A percentile compares a stretch with the other conserved stretches of the same genome.
These are phyloP conservation scores for Choloepus hoffmanni DNA, from an alignment of 2,113 vertebrate species.

Conservation along the genomic window DNA sequence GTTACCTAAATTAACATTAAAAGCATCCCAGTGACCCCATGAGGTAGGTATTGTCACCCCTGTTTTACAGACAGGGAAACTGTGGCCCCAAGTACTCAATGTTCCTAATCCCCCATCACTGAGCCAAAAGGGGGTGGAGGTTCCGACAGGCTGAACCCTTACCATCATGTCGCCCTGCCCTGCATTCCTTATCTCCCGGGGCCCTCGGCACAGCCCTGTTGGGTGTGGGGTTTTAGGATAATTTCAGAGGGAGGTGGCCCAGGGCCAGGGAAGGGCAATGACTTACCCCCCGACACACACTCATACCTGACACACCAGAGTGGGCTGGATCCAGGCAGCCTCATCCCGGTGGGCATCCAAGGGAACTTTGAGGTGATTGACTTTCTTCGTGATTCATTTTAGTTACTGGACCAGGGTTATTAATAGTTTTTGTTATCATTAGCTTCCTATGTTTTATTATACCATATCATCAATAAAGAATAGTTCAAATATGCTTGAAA, in stretches of 20 bases:
- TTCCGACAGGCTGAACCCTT: accelerated
- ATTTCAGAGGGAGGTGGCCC: background rate
- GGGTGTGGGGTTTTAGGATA: accelerated
- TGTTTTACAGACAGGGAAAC: background rate
- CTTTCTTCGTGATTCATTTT: background rate
- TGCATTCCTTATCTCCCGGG: accelerated
- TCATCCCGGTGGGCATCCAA: accelerated
- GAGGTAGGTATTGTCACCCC: background rate
- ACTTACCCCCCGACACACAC: too few relatives aligned
- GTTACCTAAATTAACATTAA: background rate
- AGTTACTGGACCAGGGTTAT: background rate
- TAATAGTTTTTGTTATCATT: background rate
- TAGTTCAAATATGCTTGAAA: background rate
- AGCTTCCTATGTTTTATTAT: background rate
- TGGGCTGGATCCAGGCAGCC: accelerated
- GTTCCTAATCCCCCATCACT: background rate
- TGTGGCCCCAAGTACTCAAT: background rate
- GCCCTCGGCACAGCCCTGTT: accelerated
- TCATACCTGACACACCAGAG: accelerated
- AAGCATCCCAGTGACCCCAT: accelerated
- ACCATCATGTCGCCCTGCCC: accelerated
- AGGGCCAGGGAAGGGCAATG: background rate
- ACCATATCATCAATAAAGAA: too few relatives aligned
- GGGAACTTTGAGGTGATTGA: accelerated
- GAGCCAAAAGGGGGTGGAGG: accelerated